Evolutionary conservation across 2,888 invertebrate genomes (phyloP).

Genomic region (Frankliniella intonsa): DNA sequence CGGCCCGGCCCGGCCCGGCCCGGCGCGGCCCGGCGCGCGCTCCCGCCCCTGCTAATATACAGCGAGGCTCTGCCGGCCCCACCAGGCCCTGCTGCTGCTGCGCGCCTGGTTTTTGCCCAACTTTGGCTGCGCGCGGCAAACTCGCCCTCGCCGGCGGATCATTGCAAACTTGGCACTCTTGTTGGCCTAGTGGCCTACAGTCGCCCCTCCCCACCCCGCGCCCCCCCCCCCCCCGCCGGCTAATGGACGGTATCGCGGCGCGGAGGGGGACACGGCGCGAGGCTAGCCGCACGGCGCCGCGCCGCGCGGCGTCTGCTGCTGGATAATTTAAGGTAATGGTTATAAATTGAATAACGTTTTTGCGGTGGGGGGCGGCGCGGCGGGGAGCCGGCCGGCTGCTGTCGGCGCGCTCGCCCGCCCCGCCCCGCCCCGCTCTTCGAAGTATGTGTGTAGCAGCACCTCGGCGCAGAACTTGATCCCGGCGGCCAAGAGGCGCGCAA

Average conservation of each 20-base stretch:
- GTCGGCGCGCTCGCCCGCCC: background rate
- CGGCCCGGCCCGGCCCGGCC: background rate
- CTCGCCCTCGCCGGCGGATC: background rate
- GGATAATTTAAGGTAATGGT: slow-evolving; percentile 15
- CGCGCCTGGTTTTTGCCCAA: background rate
- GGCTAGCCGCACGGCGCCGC: background rate
- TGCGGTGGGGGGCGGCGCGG: background rate
- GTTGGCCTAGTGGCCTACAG: background rate
- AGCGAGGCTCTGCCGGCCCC: background rate
- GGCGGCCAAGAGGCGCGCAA: no score
- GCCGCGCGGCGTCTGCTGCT: background rate
- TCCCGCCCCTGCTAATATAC: background rate
- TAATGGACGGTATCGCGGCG: background rate
- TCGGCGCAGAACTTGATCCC: no score
- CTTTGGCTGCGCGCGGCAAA: background rate
- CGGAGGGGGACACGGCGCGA: background rate
- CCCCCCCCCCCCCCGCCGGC: background rate
- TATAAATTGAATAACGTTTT: slow-evolving; percentile 13
- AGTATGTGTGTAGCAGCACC: no score
- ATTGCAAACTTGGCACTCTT: slow-evolving; percentile 19
- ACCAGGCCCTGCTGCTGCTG: background rate
- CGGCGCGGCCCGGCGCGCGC: background rate
- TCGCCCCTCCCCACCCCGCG: background rate
- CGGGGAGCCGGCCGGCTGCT: background rate
- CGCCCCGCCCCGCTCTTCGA: no score